These are phyloP conservation scores for Actinemys pallida DNA, from an alignment of 2,113 vertebrate species.

Conservation along the genomic window DNA sequence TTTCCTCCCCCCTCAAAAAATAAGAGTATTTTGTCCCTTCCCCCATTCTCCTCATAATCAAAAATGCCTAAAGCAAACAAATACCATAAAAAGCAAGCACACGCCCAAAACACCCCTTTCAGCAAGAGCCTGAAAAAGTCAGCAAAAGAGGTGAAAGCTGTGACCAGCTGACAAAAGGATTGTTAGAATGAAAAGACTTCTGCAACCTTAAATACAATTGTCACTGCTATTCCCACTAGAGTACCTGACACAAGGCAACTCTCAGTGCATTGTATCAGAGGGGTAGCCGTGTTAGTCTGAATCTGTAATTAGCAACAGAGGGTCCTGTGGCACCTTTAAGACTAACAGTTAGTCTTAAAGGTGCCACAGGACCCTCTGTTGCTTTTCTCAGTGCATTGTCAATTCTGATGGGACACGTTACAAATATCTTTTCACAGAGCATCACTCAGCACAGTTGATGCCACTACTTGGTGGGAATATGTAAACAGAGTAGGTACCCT, in stretches of 20 bases:
- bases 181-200: neutral
- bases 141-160: neutral
- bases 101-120: neutral
- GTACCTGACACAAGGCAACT: neutral
- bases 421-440: neutral
- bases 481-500: neutral
- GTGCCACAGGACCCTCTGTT: too few species aligned
- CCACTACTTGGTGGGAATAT: neutral
- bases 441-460: neutral
- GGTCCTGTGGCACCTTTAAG: too few species aligned
- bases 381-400: neutral
- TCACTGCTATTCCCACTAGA: neutral
- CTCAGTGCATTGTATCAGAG: neutral
- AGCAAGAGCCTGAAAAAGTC: neutral
- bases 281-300: too few species aligned
- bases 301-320: too few species aligned
- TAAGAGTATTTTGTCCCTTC: neutral
- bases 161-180: neutral
- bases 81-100: neutral
- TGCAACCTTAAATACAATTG: neutral
- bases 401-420: neutral
- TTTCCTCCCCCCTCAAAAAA: neutral
- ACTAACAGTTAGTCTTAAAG: too few species aligned
- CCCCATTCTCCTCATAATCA: neutral
- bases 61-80: neutral